These are phyloP conservation scores for Vanessa atalanta DNA, from an alignment of 1,140 invertebrate species.

Conservation along the genomic window DNA sequence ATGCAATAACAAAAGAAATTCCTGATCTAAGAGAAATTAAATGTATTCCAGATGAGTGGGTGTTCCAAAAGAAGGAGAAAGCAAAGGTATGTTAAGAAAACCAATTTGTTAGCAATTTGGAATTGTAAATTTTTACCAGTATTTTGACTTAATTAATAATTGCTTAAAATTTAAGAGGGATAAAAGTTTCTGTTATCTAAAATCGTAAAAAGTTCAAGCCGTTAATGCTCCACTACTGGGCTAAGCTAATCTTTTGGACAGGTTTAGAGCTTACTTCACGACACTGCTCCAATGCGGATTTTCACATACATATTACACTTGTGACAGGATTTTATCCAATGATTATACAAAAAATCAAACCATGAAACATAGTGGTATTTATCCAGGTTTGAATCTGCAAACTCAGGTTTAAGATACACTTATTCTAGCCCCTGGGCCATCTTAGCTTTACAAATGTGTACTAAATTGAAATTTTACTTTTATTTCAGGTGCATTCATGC, in stretches of 20 bases:
- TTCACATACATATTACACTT: too few species aligned
- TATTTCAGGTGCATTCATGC: conserved; percentile 75
- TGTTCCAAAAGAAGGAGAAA: conserved; percentile 75
- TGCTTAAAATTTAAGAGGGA: neutral
- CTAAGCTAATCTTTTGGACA: too few species aligned
- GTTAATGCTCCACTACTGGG: too few species aligned
- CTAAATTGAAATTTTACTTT: conserved; percentile 7
- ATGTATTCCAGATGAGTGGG: conserved; percentile 70
- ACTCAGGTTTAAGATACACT: too few species aligned
- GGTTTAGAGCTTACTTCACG: neutral
- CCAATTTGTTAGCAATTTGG: neutral
- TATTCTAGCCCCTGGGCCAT: too few species aligned
- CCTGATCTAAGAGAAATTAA: conserved; percentile 59
- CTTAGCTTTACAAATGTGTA: too few species aligned
- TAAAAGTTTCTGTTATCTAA: neutral
- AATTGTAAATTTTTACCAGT: neutral
- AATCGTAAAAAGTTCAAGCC: too few species aligned
- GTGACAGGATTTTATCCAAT: too few species aligned
- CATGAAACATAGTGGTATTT: too few species aligned
- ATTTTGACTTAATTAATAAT: neutral
- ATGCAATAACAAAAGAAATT: conserved; percentile 49
- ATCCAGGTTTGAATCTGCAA: too few species aligned
- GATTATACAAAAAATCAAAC: too few species aligned
- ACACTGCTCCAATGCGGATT: too few species aligned
- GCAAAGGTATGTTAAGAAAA: conserved; percentile 61